Evolutionary conservation across 2,797 vertebrate genomes (phyloP).

Genomic region (Squalus acanthias): DNA sequence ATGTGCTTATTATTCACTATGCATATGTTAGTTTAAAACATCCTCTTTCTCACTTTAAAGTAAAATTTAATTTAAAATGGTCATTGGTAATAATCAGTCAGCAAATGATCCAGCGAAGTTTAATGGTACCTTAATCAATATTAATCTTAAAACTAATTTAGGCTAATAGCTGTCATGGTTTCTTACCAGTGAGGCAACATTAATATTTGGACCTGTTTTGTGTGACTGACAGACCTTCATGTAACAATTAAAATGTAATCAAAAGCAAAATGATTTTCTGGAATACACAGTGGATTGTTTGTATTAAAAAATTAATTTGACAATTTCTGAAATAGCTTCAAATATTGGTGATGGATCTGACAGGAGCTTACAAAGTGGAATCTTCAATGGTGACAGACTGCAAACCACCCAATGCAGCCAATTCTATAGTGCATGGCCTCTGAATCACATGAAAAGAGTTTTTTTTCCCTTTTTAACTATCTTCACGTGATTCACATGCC

Average conservation of each 20-base stretch:
- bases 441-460: background rate
- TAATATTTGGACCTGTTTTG: background rate
- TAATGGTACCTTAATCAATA: background rate
- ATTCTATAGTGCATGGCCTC: too few relatives aligned
- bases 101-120: background rate
- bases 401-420: background rate
- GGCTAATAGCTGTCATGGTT: background rate
- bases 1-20: background rate
- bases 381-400: background rate
- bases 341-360: background rate
- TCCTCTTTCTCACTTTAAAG: background rate
- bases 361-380: background rate
- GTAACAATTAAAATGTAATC: background rate
- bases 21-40: background rate
- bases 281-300: background rate
- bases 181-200: background rate
- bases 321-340: background rate
- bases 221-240: background rate
- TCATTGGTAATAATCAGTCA: background rate
- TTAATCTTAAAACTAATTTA: conserved; percentile 19
- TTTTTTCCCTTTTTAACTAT: background rate
- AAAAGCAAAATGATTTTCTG: background rate
- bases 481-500: background rate
- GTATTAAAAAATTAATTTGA: background rate
- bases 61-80: background rate